A percentile compares a stretch with the other conserved stretches of the same genome.
These are phyloP conservation scores for Monochamus saltuarius DNA, from an alignment of 1,140 invertebrate species.

Conservation along the genomic window DNA sequence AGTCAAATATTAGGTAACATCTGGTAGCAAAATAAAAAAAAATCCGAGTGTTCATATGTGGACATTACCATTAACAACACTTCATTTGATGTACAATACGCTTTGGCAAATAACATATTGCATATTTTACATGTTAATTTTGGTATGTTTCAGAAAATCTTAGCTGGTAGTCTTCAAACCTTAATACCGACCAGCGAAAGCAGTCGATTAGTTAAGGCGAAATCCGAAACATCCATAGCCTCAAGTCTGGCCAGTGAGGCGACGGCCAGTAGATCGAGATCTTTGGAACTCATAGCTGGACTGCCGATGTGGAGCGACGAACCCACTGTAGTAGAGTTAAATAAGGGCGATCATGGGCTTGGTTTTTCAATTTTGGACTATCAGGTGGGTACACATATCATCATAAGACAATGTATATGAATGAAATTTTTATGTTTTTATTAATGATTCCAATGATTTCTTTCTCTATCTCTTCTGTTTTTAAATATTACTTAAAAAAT, in stretches of 20 bases:
- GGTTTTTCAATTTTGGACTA: slow-evolving; percentile 92
- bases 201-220: slow-evolving; percentile 75
- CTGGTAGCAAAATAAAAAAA: no score
- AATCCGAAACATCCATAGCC: slow-evolving; percentile 77
- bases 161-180: slow-evolving; percentile 68
- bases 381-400: slow-evolving; percentile 60
- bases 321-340: slow-evolving; percentile 76
- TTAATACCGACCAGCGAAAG: slow-evolving; percentile 64
- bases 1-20: no score
- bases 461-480: not conserved
- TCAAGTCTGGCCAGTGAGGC: slow-evolving; percentile 61
- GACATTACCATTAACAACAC: no score
- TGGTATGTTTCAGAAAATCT: slow-evolving; percentile 59
- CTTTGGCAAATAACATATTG: no score
- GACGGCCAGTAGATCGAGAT: slow-evolving; percentile 68
- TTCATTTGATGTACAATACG: no score
- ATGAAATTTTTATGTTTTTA: no score
- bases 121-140: no score
- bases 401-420: no score
- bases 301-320: slow-evolving; percentile 87
- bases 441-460: no score
- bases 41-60: no score
- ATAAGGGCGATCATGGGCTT: slow-evolving; percentile 81
- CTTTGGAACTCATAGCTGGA: slow-evolving; percentile 79
- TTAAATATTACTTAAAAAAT: not conserved